phyloP scores from a whole-genome alignment of 2,797 vertebrate species.

The Anabacerthia variegaticeps region DNA sequence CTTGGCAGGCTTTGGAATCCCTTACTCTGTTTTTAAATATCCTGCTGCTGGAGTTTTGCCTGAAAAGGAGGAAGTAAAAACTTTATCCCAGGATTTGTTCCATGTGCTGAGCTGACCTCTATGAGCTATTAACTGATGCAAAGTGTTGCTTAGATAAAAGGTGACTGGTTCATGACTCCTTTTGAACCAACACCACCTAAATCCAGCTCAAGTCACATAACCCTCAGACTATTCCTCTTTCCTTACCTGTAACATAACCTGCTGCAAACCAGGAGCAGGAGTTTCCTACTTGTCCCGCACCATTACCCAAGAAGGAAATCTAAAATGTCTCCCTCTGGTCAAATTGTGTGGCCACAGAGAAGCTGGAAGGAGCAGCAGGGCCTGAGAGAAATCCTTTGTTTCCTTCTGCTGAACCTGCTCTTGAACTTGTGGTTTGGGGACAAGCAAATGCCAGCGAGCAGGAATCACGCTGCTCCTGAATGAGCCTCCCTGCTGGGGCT shows the following conservation, averaged over 20 bases:
- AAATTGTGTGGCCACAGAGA: fast-evolving
- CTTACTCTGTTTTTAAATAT: not conserved
- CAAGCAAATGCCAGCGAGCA: not conserved
- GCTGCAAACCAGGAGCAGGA: not conserved
- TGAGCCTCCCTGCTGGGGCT: not conserved
- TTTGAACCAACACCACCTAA: not conserved
- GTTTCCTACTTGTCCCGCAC: not conserved
- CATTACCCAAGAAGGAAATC: not conserved
- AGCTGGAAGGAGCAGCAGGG: not conserved
- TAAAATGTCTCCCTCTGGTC: not conserved
- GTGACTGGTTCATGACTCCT: not conserved
- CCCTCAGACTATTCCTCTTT: not conserved
- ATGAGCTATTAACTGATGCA: not conserved
- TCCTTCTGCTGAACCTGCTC: conserved; percentile 16
- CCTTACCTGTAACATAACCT: not conserved
- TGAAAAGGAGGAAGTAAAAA: conserved; percentile 13
- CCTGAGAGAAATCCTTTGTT: conserved; percentile 13
- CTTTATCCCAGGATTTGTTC: not conserved
- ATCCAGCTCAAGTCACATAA: not conserved
- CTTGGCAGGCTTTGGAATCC: conserved; percentile 1
- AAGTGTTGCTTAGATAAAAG: not conserved
- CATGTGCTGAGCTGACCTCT: conserved; percentile 34
- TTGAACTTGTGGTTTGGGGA: not conserved
- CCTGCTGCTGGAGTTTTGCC: conserved; percentile 13
- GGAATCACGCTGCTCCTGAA: conserved; percentile 1